Percentiles rank a stretch among this genome's conserved stretches.
Conservation (phyloP, 2,113 vertebrate species). For the Balaenoptera acutorostrata region DNA sequence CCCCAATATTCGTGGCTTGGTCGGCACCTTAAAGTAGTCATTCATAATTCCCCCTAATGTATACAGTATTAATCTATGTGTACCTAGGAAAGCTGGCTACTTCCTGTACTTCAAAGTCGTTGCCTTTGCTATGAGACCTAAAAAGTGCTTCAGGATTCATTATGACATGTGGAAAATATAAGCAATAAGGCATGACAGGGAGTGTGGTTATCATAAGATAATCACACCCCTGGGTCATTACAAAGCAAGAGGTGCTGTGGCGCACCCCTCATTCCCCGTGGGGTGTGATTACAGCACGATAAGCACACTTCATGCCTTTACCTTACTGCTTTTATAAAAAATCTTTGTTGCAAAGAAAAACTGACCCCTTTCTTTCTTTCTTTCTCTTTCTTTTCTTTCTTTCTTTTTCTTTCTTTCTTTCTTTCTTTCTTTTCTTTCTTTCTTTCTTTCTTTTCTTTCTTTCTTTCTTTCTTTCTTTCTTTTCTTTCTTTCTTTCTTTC, state of each 20-base stretch:
- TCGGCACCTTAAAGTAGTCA: conserved; percentile 78
- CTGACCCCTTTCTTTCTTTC: conserved; percentile 72
- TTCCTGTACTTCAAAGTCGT: conserved; percentile 83
- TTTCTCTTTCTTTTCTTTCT: conserved; percentile 43
- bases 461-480: conserved; percentile 60
- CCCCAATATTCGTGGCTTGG: conserved; percentile 68
- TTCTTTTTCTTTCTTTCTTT: conserved; percentile 72
- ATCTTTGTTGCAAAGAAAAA: conserved; percentile 80
- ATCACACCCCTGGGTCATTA: conserved; percentile 87
- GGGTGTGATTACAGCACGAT: conserved; percentile 82
- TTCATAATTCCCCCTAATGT: conserved; percentile 82
- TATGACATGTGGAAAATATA: conserved; percentile 85
- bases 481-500: conserved; percentile 60
- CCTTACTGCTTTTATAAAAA: conserved; percentile 81
- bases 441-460: conserved; percentile 64
- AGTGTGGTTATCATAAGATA: conserved; percentile 84
- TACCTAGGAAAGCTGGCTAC: conserved; percentile 81
- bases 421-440: conserved; percentile 72
- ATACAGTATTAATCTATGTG: conserved; percentile 82
- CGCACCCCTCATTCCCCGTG: conserved; percentile 80
- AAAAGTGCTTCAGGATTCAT: conserved; percentile 85
- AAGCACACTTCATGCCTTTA: conserved; percentile 78
- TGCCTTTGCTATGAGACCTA: conserved; percentile 78
- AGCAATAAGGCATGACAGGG: conserved; percentile 85
- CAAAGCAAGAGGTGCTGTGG: conserved; percentile 80